These are phyloP conservation scores for Arvicanthis niloticus DNA, from an alignment of 2,113 vertebrate species.

Conservation along the genomic window DNA sequence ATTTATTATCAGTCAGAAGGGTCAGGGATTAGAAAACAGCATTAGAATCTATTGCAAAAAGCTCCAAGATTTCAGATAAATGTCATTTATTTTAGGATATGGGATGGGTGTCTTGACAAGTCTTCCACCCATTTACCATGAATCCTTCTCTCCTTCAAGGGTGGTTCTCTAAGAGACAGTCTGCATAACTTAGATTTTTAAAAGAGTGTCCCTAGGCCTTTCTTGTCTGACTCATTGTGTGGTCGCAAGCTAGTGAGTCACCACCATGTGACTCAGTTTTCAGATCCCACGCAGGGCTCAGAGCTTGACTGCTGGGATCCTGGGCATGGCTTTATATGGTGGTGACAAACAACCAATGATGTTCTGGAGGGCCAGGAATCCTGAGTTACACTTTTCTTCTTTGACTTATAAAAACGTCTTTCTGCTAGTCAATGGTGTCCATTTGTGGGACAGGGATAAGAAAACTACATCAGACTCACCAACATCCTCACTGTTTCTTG, in stretches of 20 bases:
- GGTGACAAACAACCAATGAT: background rate
- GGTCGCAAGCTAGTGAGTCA: constrained; percentile 75
- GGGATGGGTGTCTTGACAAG: background rate
- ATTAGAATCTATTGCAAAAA: constrained; percentile 24
- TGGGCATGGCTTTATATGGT: background rate
- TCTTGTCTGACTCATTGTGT: constrained; percentile 75
- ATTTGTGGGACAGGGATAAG: background rate
- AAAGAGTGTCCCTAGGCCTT: constrained; percentile 35
- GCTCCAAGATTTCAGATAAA: background rate
- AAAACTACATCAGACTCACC: background rate
- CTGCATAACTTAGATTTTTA: constrained; percentile 16
- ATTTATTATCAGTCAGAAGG: constrained; percentile 11
- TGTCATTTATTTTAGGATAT: background rate
- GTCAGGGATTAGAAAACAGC: background rate
- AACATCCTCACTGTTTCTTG: background rate
- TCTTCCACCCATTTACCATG: constrained; percentile 19
- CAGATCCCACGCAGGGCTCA: constrained; percentile 1
- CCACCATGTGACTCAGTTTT: constrained; percentile 65
- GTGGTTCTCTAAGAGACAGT: constrained; percentile 11
- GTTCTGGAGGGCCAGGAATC: background rate
- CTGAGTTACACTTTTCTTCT: background rate
- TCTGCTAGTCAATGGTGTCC: background rate
- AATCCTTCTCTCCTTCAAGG: background rate
- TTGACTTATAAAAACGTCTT: background rate
- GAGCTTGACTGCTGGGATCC: constrained; percentile 44